Evolutionary conservation across 2,797 vertebrate species (phyloP).

Genomic region (Cuculus canorus): DNA sequence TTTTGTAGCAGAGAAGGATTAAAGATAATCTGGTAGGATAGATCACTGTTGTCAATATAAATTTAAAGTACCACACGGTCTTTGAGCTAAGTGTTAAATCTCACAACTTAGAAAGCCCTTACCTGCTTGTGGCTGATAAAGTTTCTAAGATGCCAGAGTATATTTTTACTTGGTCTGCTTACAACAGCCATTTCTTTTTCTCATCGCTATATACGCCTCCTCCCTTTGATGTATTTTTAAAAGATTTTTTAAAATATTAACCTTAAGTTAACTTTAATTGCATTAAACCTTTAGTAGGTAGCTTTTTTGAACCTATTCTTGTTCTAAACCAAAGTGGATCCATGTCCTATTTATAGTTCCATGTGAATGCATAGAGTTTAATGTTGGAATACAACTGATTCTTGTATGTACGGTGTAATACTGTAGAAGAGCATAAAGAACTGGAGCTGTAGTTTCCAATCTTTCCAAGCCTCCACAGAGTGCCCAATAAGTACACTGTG

Average conservation of each 20-base stretch:
- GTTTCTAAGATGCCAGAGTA: background rate
- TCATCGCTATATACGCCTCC: background rate
- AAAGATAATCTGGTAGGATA: background rate
- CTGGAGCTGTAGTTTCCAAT: rapidly evolving
- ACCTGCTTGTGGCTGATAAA: background rate
- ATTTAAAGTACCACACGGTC: background rate
- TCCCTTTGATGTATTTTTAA: background rate
- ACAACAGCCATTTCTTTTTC: background rate
- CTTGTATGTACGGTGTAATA: background rate
- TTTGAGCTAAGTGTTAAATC: background rate
- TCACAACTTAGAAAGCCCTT: background rate
- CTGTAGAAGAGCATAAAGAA: background rate
- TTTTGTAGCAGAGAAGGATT: background rate
- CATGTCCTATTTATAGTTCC: background rate
- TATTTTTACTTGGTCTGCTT: background rate
- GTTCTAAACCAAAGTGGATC: background rate
- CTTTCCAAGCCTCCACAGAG: background rate
- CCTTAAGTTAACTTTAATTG: background rate
- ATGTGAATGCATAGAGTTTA: background rate
- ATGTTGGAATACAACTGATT: background rate
- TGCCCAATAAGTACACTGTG: background rate
- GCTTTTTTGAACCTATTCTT: background rate
- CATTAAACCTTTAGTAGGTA: background rate
- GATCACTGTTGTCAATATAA: background rate
- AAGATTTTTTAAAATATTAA: background rate